Base-by-base conservation (phyloP, 2,797 vertebrate species). In the Gambelia wislizenii region DNA sequence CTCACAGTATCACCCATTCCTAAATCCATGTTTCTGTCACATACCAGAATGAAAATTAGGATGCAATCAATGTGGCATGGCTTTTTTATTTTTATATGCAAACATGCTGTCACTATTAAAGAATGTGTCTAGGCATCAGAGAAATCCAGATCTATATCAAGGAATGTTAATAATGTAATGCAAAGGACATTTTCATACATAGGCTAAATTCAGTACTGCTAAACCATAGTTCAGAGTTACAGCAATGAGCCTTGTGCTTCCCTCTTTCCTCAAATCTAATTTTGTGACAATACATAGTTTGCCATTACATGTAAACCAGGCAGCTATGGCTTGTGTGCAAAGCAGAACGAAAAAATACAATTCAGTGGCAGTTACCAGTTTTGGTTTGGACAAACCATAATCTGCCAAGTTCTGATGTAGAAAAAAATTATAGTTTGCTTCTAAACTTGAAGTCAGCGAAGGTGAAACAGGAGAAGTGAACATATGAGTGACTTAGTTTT, bases 31-130 rank as follows among this genome's bases (percentile, higher is more conserved):
- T 72, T 93, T 91, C 27, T 72, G 52, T 30, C 67, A 85, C 47
- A 81, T 79, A 77, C 7, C 42, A 88, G 70, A n/a, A 20, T 79
- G 10, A 89, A 87, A 64, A 81, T 78, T 42, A 22, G 81, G 3
- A 30, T 44, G 56, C 75, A 70, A 5, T 86, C 59, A 70, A 77
- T 61, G 90, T 90, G 90, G 78, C 93, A 95, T 91, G 84, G 2
- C 1, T 49, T 56, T 69, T 8, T 84, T 90, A 89, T 49, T 42
- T 44, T 83, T 5, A 82, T 13, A 12, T 77, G 42, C 64, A 84
- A 92, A 93, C 42, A 91, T 89, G 56, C 36, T 6, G n/a, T 33
- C 39, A 70, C 39, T 42, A 84, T 80, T 42, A 91, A 89, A 27
- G 54, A 91, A 84, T 0, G 6, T 79, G 16, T 39, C n/a, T 16